Percentiles rank a stretch among this genome's conserved stretches.
These are phyloP conservation scores for Oryzias melastigma DNA, from an alignment of 2,113 vertebrate species.

Conservation along the genomic window DNA sequence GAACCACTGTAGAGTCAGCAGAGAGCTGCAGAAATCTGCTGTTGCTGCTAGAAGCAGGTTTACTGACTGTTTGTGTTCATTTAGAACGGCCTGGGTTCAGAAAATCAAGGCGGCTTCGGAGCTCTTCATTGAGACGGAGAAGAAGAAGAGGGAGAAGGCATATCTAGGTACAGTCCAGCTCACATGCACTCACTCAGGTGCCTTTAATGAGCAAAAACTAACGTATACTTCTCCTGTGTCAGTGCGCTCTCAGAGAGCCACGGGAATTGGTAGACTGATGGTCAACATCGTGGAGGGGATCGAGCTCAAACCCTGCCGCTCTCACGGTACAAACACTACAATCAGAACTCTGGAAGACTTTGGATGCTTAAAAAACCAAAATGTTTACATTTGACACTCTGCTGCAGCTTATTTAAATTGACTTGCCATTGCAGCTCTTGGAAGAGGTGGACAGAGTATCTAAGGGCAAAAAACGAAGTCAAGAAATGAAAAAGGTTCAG, in stretches of 20 bases:
- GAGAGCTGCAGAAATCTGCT: no score
- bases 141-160: constrained; percentile 98
- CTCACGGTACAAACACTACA: constrained; percentile 82
- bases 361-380: no score
- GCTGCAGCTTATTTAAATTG: no score
- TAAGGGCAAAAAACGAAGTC: no score
- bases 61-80: constrained; percentile 18
- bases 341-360: neutral
- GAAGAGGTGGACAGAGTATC: no score
- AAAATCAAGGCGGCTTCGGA: constrained; percentile 99
- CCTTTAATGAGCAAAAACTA: neutral
- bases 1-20: no score
- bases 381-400: no score
- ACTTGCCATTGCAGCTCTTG: no score
- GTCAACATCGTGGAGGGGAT: constrained; percentile 98
- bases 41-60: neutral
- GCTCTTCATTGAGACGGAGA: constrained; percentile 98
- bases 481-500: no score
- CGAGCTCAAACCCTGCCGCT: constrained; percentile 94
- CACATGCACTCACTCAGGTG: neutral
- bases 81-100: constrained; percentile 98
- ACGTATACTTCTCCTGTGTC: constrained; percentile 7
- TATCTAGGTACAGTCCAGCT: constrained; percentile 83
- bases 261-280: constrained; percentile 96
- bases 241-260: constrained; percentile 97